Percentiles rank a stretch among this genome's conserved stretches.
Evolutionary conservation across 2,888 invertebrate species (phyloP).

Genomic region (Ecdyonurus torrentis): DNA sequence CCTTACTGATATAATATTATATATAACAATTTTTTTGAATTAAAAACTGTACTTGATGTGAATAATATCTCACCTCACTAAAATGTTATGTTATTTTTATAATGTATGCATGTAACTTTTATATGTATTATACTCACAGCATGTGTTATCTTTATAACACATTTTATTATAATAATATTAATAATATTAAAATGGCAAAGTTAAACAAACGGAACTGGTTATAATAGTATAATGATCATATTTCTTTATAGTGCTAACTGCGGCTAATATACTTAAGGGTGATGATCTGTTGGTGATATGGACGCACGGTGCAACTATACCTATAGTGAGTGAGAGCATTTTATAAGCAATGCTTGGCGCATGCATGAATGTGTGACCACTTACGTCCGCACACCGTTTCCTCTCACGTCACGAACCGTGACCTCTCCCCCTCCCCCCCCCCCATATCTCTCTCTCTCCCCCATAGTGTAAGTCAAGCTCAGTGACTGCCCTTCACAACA

Average conservation of each 20-base stretch:
- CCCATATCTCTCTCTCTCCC: constrained; percentile 7
- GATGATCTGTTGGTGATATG: background rate
- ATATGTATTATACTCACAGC: background rate
- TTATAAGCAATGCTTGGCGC: too few species aligned
- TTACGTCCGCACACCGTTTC: too few species aligned
- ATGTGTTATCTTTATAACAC: background rate
- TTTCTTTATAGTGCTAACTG: background rate
- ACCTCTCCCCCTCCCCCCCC: background rate
- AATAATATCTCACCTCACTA: too few species aligned
- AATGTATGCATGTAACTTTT: too few species aligned
- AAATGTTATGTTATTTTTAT: too few species aligned
- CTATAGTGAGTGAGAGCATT: too few species aligned
- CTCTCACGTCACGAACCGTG: background rate
- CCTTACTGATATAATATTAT: background rate
- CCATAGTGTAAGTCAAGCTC: background rate
- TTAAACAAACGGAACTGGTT: background rate
- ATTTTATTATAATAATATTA: background rate
- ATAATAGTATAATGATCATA: background rate
- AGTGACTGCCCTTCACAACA: too few species aligned
- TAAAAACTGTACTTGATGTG: too few species aligned
- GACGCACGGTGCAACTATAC: background rate
- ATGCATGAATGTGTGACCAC: background rate
- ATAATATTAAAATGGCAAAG: background rate
- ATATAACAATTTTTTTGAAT: background rate
- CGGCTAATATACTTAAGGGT: too few species aligned